Evolutionary conservation across 1,140 invertebrate genomes (phyloP), one percentile per base, ranked within the genome.

Genomic region (Ceratina japonica): DNA sequence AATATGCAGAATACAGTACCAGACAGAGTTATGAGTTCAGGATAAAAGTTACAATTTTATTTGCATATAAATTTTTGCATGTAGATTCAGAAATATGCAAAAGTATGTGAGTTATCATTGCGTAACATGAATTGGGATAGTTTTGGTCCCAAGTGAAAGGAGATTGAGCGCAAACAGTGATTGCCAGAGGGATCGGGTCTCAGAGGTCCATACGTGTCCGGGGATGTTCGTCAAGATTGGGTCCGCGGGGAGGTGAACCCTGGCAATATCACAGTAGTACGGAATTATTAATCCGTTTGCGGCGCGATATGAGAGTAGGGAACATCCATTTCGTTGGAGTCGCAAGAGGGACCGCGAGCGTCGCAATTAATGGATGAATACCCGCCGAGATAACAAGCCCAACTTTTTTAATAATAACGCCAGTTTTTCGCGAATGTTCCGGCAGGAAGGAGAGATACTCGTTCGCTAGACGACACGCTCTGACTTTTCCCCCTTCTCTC

Each of bases 321-420:
- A 44, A 10, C 10, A 44, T 44, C 37, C 37, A 44, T 44, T 44
- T 44, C 37, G 37, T 44, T 44, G 37, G 37, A 44, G 37, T 44
- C 37, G 10, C 37, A 44, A 44, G 37, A 44, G 37, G 10, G 37
- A 44, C 37, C 5, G 37, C 5, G 5, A 44, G 37, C 62, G 70
- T 66, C 44, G 82, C 81, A 88, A 89, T 89, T 89, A 89, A 88
- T 87, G 83, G 81, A 78, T 75, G 73, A 88, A 86, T 83, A 65
- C 75, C 62, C 59, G 59, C 64, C 63, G 54, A 82, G 81, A 86
- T 88, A 87, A 87, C 80, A 86, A 85, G 78, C 75, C 75, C 82
- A 87, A 89, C 87, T 89, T 88, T 89, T 89, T 87, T 86, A 87
- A 89, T 88, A 89, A 89, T 89, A 88, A 87, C 79, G 65, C 76